Percentiles rank a stretch among this genome's conserved stretches.
Evolutionary conservation across 2,797 vertebrate genomes (phyloP).

Genomic region (Gallinago solitaria): DNA sequence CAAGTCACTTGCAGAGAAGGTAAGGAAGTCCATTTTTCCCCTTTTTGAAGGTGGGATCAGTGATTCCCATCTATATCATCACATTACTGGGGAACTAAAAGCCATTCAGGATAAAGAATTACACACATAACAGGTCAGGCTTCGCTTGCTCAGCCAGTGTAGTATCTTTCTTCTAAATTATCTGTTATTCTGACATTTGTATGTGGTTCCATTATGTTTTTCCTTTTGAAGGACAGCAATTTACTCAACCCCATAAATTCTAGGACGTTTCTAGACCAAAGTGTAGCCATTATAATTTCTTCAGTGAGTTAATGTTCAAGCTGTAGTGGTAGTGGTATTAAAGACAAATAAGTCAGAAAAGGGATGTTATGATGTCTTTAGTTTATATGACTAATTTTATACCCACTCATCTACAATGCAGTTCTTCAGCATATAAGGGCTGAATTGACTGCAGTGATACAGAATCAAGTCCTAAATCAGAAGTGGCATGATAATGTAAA

Average conservation of each 20-base stretch:
- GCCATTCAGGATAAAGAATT: neutral
- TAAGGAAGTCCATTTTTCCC: neutral
- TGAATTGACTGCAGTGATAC: neutral
- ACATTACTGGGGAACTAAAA: neutral
- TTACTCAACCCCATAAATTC: neutral
- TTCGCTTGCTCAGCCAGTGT: neutral
- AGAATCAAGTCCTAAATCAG: neutral
- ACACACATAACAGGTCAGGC: neutral
- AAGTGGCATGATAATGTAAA: neutral
- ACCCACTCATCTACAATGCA: neutral
- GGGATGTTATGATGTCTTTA: neutral
- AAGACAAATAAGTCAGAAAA: neutral
- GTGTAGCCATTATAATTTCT: neutral
- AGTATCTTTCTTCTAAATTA: neutral
- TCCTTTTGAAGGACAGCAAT: neutral
- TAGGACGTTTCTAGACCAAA: neutral
- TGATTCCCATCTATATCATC: neutral
- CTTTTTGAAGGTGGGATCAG: neutral
- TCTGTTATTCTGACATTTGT: neutral
- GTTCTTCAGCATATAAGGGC: neutral
- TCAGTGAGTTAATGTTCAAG: neutral
- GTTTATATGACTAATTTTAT: neutral
- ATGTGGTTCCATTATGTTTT: neutral
- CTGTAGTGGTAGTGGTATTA: neutral
- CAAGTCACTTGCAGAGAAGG: neutral